These are phyloP conservation scores for Callinectes sapidus DNA, from an alignment of 2,888 invertebrate species.

Conservation along the genomic window DNA sequence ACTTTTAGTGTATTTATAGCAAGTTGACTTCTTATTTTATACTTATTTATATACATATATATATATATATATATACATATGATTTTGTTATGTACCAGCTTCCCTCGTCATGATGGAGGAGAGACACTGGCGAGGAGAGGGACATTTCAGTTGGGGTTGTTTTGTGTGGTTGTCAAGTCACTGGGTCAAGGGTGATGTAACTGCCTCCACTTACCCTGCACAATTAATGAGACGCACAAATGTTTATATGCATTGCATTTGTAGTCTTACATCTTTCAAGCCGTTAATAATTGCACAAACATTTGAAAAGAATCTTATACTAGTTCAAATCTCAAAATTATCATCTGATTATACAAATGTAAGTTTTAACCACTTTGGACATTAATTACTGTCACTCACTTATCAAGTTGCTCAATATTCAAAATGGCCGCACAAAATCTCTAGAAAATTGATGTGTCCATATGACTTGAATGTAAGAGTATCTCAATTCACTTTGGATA, in stretches of 20 bases:
- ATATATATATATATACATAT: neutral
- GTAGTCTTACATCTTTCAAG: neutral
- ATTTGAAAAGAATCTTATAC: neutral
- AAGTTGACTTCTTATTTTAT: neutral
- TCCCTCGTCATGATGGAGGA: neutral
- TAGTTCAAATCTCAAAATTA: too few species aligned
- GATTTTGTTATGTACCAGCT: neutral
- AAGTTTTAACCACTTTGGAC: too few species aligned
- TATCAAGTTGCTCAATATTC: too few species aligned
- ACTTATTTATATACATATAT: neutral
- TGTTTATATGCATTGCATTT: neutral
- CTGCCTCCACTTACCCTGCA: neutral
- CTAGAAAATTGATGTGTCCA: too few species aligned
- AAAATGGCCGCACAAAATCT: too few species aligned
- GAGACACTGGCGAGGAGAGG: neutral
- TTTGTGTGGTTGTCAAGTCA: too few species aligned
- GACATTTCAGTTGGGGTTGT: too few species aligned
- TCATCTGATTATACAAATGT: too few species aligned
- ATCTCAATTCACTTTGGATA: too few species aligned
- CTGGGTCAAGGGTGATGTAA: neutral
- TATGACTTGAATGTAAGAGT: too few species aligned
- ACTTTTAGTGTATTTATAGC: neutral
- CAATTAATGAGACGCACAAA: neutral
- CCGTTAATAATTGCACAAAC: neutral
- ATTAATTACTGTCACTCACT: too few species aligned